Evolutionary conservation across 2,113 vertebrate genomes (phyloP).

Genomic region (Periophthalmodon schlosseri): DNA sequence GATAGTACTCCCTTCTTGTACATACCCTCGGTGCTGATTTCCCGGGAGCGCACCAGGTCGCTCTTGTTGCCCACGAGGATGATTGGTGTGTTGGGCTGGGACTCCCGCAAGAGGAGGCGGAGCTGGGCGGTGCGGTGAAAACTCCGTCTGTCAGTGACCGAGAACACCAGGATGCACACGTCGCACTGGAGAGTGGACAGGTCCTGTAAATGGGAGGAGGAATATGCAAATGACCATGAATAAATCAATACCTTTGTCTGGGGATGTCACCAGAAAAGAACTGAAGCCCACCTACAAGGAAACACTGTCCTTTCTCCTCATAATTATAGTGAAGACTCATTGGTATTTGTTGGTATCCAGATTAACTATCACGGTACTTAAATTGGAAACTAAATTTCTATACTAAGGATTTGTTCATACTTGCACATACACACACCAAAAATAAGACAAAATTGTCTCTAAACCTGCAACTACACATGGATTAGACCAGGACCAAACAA

Average conservation of each 20-base stretch:
- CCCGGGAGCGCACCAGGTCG: constrained; percentile 80
- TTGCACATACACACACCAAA: too few relatives aligned
- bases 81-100: constrained; percentile 76
- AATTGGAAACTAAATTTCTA: too few relatives aligned
- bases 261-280: neutral
- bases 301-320: too few relatives aligned
- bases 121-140: constrained; percentile 80
- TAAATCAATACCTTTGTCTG: constrained; percentile 13
- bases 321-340: neutral
- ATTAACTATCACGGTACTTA: too few relatives aligned
- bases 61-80: constrained; percentile 84
- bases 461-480: too few relatives aligned
- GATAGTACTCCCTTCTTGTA: neutral
- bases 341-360: neutral
- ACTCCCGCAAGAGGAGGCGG: constrained; percentile 80
- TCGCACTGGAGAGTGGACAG: constrained; percentile 77
- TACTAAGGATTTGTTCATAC: too few relatives aligned
- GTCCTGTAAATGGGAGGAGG: constrained; percentile 66
- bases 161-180: constrained; percentile 81
- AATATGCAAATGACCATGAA: constrained; percentile 26
- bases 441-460: too few relatives aligned
- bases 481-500: too few relatives aligned
- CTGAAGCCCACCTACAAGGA: neutral
- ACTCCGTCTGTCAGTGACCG: constrained; percentile 79
- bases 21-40: constrained; percentile 79